Base-by-base conservation (phyloP, 2,888 invertebrate species). In the Octodonta nipae region DNA sequence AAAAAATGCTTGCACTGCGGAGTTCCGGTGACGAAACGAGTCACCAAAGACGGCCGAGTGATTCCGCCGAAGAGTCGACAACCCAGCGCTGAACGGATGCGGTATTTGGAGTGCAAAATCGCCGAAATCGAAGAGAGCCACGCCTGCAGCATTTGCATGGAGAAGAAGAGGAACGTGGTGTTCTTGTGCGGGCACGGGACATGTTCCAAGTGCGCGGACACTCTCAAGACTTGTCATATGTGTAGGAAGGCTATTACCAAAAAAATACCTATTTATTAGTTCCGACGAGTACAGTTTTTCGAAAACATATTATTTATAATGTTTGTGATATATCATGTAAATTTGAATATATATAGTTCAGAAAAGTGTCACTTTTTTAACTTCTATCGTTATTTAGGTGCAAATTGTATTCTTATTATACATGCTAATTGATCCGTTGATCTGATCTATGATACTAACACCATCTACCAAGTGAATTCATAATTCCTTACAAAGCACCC, bases 111-210 rank as follows among this genome's bases (percentile, higher is more conserved):
- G 55, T 76, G 75, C 45, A 78, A 82, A 61, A 77, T 87, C 37
- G 80, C 80, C 26, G 86, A 87, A 61, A 77, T 87, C 44, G 88
- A 88, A 56, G 87, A 88, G 52, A 79, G 82, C 11, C 78, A 82
- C 50, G 76, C 78, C 55, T 88, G 88, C 53, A 77, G 81, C 33
- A 87, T 88, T 46, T 88, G 88, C 56, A 84, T 88, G 86, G 87
- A 88, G 52, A 66, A 83, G 17, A 71, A 75, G 37, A 66, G 80
- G 20, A 83, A 84, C 52, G 79, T 86, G 12, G 86, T 80, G 13
- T 88, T 88, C 57, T 65, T 86, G n/a, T 88, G 88, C 51, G 88
- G 88, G 2, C 88, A 88, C 51, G 79, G 80, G 13, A 80, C 86
- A 8, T 88, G 88, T 58, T 75, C 78, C 32, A 72, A 73, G 44